Evolutionary conservation across 2,797 vertebrate species (phyloP).

Genomic region (Sebastes paucispinis): DNA sequence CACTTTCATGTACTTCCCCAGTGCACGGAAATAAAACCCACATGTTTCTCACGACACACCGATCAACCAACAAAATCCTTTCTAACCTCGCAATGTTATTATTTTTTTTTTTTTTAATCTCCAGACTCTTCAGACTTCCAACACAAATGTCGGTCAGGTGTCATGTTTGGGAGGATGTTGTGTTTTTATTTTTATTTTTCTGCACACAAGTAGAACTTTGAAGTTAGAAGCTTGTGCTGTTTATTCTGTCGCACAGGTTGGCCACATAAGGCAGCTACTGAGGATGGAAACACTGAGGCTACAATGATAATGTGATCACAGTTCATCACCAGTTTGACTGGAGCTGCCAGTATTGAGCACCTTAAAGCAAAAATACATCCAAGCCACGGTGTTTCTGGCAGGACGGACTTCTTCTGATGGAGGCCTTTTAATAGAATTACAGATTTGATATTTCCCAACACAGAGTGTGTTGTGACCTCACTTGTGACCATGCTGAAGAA

Average conservation of each 20-base stretch:
- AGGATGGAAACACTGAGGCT: neutral
- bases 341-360: neutral
- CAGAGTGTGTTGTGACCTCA: no score
- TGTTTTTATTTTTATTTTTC: neutral
- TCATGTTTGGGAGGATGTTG: neutral
- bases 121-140: neutral
- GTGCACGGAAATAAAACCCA: neutral
- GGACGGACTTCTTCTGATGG: no score
- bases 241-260: neutral
- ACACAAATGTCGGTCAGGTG: neutral
- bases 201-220: neutral
- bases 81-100: neutral
- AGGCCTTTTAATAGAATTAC: no score
- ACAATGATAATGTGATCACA: neutral
- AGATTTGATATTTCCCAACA: no score
- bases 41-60: constrained; percentile 7
- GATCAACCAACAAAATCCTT: neutral
- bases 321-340: neutral
- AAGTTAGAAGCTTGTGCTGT: neutral
- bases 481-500: no score
- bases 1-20: constrained; percentile 5
- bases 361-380: no score
- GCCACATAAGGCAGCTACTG: neutral
- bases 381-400: no score
- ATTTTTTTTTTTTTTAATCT: neutral